Evolutionary conservation across 2,113 vertebrate genomes (phyloP).

Genomic region (Anolis sagrei): DNA sequence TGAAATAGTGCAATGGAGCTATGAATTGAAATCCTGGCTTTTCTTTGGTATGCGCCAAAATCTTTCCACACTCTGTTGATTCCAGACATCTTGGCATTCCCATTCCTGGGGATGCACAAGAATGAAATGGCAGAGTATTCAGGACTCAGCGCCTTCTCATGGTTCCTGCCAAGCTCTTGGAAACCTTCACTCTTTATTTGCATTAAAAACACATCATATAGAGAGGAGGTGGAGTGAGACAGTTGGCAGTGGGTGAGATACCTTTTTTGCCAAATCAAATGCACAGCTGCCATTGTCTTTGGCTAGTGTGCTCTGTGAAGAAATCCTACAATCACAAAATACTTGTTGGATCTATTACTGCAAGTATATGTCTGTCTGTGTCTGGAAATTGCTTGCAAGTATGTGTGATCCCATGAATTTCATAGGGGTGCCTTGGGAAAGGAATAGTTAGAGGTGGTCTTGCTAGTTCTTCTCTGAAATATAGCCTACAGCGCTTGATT

Average conservation of each 20-base stretch:
- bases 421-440: too few species aligned
- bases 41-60: conserved; percentile 3
- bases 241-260: neutral
- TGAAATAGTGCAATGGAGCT: neutral
- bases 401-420: too few species aligned
- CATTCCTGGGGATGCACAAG: conserved; percentile 5
- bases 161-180: neutral
- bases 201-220: conserved; percentile 30
- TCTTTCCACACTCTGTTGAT: neutral
- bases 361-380: neutral
- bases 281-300: neutral
- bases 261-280: neutral
- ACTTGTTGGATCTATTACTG: neutral
- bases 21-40: conserved; percentile 22
- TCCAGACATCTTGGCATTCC: conserved; percentile 11
- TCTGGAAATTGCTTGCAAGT: too few species aligned
- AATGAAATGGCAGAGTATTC: neutral
- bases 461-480: too few species aligned
- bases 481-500: too few species aligned
- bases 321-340: neutral
- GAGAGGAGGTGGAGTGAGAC: rapidly evolving
- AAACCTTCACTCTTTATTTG: neutral
- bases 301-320: neutral
- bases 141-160: neutral
- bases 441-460: too few species aligned